These are phyloP conservation scores for Diachasma alloeum DNA, from an alignment of 1,140 invertebrate species.

Conservation along the genomic window DNA sequence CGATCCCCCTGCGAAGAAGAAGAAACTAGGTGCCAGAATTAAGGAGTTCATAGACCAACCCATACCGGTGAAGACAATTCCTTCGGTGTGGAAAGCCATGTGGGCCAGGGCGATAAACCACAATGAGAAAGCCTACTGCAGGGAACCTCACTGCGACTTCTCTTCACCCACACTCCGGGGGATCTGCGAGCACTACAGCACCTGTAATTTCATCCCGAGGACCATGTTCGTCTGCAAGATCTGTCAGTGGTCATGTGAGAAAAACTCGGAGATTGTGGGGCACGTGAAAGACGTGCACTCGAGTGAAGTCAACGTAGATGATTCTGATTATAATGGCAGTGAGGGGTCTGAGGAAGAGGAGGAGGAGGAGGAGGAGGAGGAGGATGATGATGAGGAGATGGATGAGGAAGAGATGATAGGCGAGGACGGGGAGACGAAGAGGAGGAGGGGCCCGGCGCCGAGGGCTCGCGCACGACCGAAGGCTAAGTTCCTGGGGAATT, in stretches of 20 bases:
- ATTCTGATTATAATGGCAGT: constrained; percentile 38
- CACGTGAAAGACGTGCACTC: constrained; percentile 48
- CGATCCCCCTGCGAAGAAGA: constrained; percentile 28
- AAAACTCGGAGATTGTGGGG: constrained; percentile 39
- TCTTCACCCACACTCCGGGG: constrained; percentile 34
- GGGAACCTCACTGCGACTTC: constrained; percentile 48
- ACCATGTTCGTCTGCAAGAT: constrained; percentile 49
- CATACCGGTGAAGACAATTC: constrained; percentile 36
- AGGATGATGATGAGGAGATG: background rate
- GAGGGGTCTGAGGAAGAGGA: background rate
- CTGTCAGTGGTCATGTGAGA: constrained; percentile 44
- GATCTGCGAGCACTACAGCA: constrained; percentile 49
- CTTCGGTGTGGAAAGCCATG: constrained; percentile 39
- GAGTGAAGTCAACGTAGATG: constrained; percentile 19
- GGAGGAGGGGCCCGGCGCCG: background rate
- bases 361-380: background rate
- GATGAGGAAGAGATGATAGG: background rate
- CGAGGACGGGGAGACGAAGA: background rate
- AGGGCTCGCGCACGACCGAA: background rate
- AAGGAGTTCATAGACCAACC: constrained; percentile 33
- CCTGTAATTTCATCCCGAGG: constrained; percentile 50
- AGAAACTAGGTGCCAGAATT: background rate
- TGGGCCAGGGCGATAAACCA: constrained; percentile 48
- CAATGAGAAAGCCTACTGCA: constrained; percentile 41
- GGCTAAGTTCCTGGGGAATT: background rate